Evolutionary conservation across 2,888 invertebrate genomes (phyloP), one percentile per base, ranked within the genome.

Genomic region (Entomobrya multifasciata): DNA sequence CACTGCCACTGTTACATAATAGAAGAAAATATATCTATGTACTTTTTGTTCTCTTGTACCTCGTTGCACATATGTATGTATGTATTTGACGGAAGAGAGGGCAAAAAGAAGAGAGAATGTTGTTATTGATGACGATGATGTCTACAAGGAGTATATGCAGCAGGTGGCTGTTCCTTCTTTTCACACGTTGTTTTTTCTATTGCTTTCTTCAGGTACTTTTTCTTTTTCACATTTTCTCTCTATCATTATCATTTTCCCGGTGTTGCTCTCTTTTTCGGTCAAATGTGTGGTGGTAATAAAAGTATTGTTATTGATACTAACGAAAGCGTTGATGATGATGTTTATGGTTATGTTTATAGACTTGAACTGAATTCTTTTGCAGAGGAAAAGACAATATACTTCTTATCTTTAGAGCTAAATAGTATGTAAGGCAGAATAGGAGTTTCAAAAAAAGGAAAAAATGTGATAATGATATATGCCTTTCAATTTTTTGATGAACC

Each of bases 101-200:
- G 52, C 52, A 1, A 22, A 78, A 36, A 44, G 55, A 65, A 20
- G 13, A n/a, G 41, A 76, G 30, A 52, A n/a, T 49, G 17, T n/a
- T 55, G 47, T 20, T 72, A n/a, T 15, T 55, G 74, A 52, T 74
- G 74, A 74, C 20, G 74, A 52, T 30, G 30, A 74, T 55, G 74
- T 74, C 55, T 74, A 30, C 55, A 74, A 78, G 57, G 36, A 82
- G 49, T 52, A 60, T 25, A 77, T 74, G 87, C 87, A 87, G 87
- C 87, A 87, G 87, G 87, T 87, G 87, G 87, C 87, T 87, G 82
- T 82, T 82, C 60, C 67, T 67, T 44, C 44, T 30, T 76, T 65
- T 81, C 67, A 77, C 65, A 77, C 57, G 86, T 41, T 74, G 27
- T 70, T 70, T 70, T 47, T 57, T 57, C 11, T 76, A 27, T 27